phyloP scores from a whole-genome alignment of 1,140 invertebrate genomes.

The Sipha flava region DNA sequence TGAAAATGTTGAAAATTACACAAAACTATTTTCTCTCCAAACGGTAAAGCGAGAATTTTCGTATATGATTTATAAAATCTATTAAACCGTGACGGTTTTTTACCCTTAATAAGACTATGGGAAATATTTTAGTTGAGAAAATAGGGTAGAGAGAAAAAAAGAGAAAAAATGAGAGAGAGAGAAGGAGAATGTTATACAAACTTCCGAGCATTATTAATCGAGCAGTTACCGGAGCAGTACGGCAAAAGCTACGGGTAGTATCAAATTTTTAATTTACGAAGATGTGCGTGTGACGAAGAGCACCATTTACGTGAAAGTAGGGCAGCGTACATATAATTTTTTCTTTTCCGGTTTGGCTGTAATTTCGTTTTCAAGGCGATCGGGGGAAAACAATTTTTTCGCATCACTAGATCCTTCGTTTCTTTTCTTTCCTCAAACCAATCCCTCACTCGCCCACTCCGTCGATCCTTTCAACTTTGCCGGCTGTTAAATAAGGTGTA shows the following conservation, averaged over 20 bases:
- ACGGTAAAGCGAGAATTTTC: background rate
- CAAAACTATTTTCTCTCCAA: background rate
- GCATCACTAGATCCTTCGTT: too few relatives aligned
- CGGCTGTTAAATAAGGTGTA: too few relatives aligned
- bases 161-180: too few relatives aligned
- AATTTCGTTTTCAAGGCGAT: background rate
- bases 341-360: background rate
- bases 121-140: background rate
- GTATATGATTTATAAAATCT: background rate
- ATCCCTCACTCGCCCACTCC: too few relatives aligned
- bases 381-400: too few relatives aligned
- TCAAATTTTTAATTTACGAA: conserved; percentile 4
- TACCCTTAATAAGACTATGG: background rate
- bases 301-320: background rate
- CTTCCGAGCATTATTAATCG: background rate
- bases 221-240: background rate
- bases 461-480: too few relatives aligned
- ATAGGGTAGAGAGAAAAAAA: too few relatives aligned
- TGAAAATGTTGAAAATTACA: background rate
- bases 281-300: background rate
- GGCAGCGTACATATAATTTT: background rate
- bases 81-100: background rate
- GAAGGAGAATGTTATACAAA: background rate
- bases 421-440: background rate
- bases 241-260: background rate